Base-by-base conservation (phyloP, 2,797 vertebrate genomes). In the Buphagus erythrorhynchus region DNA sequence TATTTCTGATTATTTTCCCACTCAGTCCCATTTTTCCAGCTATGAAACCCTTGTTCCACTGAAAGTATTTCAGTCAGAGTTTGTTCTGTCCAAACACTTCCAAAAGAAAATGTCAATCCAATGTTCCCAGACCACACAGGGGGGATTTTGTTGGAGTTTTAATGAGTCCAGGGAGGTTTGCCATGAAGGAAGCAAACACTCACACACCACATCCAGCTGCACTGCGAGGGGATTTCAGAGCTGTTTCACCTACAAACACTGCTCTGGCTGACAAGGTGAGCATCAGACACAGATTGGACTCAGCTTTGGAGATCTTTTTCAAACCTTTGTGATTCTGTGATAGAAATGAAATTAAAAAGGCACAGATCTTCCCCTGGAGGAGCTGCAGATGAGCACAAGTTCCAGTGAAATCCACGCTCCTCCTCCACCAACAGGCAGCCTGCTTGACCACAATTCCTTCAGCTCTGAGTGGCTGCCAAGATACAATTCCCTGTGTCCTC, bases 21-120 rank as follows among this genome's bases (percentile, higher is more conserved):
- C 16, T 63, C 28, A n/a, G 3, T 31, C 36, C 11, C 9, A 1
- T 38, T 74, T 59, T 31, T 16, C 42, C 54, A 59, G 42, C 29
- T n/a, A 21, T 5, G 12, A 77, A 77, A 66, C 5, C 8, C 7
- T 43, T 5, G 9, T 24, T 49, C 17, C 51, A 35, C 26, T 9
- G 8, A 20, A 51, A 0, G 1, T 1, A 31, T 33, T 59, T 66
- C 40, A 38, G n/a, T 3, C 6, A 17, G 4, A 1, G 15, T 21
- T 76, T 29, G 16, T 24, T 66, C 45, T 80, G 55, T 5, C 36
- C 36, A 36, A 74, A 43, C 61, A 22, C 1, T 22, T 58, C 17
- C 38, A 77, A 43, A 43, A 67, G 36, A 38, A 58, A 57, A 48
- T 1, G 8, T 15, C 6, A 1, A 28, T 5, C 21, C 38, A 14